Evolutionary conservation across 2,113 vertebrate genomes (phyloP).

Genomic region (Oreocharis arfaki): DNA sequence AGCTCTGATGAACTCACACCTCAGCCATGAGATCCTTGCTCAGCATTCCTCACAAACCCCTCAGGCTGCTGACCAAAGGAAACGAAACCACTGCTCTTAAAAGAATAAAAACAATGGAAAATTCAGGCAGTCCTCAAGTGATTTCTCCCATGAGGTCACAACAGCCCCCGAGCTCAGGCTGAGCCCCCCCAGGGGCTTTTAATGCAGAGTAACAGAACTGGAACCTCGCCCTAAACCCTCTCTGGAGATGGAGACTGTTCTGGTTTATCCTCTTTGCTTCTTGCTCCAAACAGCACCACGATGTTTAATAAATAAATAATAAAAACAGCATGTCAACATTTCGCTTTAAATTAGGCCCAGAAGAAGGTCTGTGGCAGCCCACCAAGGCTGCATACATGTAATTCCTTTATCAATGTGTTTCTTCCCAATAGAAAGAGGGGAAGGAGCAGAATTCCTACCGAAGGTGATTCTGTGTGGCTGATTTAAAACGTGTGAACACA

Average conservation of each 20-base stretch:
- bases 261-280: not conserved
- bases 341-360: not conserved
- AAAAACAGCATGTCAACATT: not conserved
- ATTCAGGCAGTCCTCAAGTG: not conserved
- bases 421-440: not conserved
- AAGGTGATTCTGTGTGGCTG: not conserved
- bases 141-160: not conserved
- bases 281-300: not conserved
- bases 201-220: not conserved
- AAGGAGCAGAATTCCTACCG: not conserved
- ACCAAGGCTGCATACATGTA: not conserved
- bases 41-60: not conserved
- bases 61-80: not conserved
- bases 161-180: not conserved
- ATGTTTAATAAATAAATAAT: not conserved
- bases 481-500: not conserved
- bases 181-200: not conserved
- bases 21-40: not conserved
- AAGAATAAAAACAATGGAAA: accelerated
- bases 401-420: not conserved
- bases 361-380: not conserved
- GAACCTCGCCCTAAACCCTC: not conserved
- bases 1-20: too few relatives aligned
- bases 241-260: not conserved
- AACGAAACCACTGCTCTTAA: not conserved